Evolutionary conservation across 2,797 vertebrate genomes (phyloP), one percentile per base, ranked within the genome.

Genomic region (Paramormyrops hopkinsi): DNA sequence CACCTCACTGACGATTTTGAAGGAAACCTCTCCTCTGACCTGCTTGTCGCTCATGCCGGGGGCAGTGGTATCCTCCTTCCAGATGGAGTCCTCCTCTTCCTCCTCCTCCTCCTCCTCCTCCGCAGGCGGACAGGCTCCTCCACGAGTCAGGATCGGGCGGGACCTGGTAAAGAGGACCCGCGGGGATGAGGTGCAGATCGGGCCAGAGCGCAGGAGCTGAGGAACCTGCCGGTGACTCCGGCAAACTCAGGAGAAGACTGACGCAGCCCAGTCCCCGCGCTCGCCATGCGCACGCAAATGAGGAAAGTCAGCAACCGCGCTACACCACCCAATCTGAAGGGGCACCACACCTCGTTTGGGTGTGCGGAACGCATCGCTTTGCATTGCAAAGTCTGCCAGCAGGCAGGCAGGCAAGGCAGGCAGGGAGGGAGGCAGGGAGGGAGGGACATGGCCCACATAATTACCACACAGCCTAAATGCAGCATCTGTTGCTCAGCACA

Each of bases 11-110:
- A 62, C 51, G 11, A 88, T 87, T 33, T 69, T 12, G 62, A 56
- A 56, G 54, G 54, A 56, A n/a, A 56, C 6, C 94, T 93, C 93
- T 89, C 62, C 89, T 96, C 97, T 95, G 90, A 98, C 97, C 94
- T 97, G 94, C 0, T 92, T 90, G 17, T 92, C 90, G 92, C 91
- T 97, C 93, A 94, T 95, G 89, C 92, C 88, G 88, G 88, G 92
- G 11, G 89, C 85, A 53, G 90, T 90, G 59, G 90, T 86, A 84
- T 93, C 92, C 69, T 50, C 53, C 86, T 79, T 44, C 44, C 22
- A 6, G 84, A 54, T 51, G 85, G 37, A 59, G 90, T 89, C 88
- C 89, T 90, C 22, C 69, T 2, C 65, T 0, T 22, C 33, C 33
- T 33, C 59, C 59, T 62, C 90, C 6, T 51, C 14, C 11, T 90